Base-by-base conservation (phyloP, 2,888 invertebrate genomes). In the Apamea sordens region DNA sequence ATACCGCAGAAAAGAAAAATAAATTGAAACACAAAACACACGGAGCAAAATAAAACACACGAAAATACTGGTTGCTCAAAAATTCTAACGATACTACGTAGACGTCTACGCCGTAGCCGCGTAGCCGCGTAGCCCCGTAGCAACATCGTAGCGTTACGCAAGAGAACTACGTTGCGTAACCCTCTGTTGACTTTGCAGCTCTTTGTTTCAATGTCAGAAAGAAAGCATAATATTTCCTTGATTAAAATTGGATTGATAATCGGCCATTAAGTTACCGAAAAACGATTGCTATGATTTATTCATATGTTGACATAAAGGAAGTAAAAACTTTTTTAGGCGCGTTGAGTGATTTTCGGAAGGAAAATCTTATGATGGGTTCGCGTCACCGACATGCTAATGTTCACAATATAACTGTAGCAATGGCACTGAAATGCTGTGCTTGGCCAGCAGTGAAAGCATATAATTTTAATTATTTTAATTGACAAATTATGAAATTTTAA, bases 101-200 rank as follows among this genome's bases (percentile, higher is more conserved):
- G 82, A 76, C 44, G 75, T 50, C 87, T 83, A 78, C 83, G 76
- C 41, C 82, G 80, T 85, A 87, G 83, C 78, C 41, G 61, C 82
- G 80, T 85, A 87, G 83, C 78, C 41, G 61, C 80, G 85, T 80
- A 85, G 81, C 81, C 10, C 13, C 85, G 84, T 80, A 80, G 80
- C 76, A n/a, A 63, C 67, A 69, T 69, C 75, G 79, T 80, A 87
- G 32, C 83, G 79, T 90, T 90, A 91, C 90, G 90, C 86, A 90
- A 91, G 89, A 65, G 47, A 70, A 81, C 82, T 79, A 78, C 73
- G 84, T 90, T 91, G 86, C 90, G 90, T 90, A 90, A 91, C 88
- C 80, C 73, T 83, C 73, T 77, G 81, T 85, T 86, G 85, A 83
- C 87, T 88, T 86, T 88, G 80, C 75, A 77, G 75, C 77, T 82